Base-by-base conservation (phyloP, 2,113 vertebrate species). In the Oenanthe melanoleuca region DNA sequence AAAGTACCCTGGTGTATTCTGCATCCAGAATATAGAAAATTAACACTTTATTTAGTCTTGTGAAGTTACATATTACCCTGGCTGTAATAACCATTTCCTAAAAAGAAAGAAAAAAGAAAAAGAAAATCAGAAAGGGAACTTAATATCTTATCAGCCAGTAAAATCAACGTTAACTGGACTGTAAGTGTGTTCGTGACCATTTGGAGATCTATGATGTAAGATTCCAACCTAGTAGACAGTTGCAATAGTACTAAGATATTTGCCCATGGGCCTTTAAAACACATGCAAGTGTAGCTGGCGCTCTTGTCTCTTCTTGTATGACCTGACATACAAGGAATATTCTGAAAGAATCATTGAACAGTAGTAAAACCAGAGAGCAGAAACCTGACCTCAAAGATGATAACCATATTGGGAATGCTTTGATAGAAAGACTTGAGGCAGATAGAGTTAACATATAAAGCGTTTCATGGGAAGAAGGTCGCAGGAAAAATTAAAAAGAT, bases 261-360 rank as follows among this genome's bases (percentile, higher is more conserved):
- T 97, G 91, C 93, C 84, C 56, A 63, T 3, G 26, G 81, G 71
- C 42, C n/a, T 91, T 93, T 94, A 73, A 88, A 92, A 70, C 47
- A 86, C 26, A 73, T 70, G 81, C 26, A 94, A 59, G 80, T 89
- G 56, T 59, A 22, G 15, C 15, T 89, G 87, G 88, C 89, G 67
- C 88, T 91, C 34, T 70, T 70, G 34, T 70, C 59, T 93, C 50
- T 50, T 92, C 38, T 42, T 83, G 38, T 80, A 67, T 11, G 50
- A 94, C 45, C 45, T 73, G 64, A 59, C 55, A 82, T 61, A 50
- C 21, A 82, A 53, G 61, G 53, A 95, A 80, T 72, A 95, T 88
- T 78, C 78, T 80, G 37, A 81, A 95, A 86, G 47, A 94, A 73
- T 87, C 78, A 82, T 85, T 67, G 74, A 79, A 81, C 8, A 79